Evolutionary conservation across 2,797 vertebrate genomes (phyloP).

Genomic region (Macropodus opercularis): DNA sequence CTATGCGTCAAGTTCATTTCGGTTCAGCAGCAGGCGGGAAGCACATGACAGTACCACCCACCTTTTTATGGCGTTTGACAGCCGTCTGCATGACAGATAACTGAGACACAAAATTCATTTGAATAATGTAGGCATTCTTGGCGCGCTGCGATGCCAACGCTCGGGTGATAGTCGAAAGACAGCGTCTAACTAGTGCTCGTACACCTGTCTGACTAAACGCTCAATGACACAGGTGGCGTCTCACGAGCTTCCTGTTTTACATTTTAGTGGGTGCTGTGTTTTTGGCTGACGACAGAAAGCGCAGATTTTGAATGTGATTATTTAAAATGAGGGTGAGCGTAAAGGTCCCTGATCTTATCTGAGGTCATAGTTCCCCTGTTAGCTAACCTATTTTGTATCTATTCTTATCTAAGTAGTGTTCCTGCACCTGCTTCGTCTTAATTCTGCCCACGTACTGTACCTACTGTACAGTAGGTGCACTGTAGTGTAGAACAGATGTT

Average conservation of each 20-base stretch:
- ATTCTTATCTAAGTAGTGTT: conserved; percentile 28
- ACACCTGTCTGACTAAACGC: conserved; percentile 32
- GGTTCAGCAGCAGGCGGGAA: conserved; percentile 57
- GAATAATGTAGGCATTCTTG: conserved; percentile 72
- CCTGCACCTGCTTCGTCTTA: conserved; percentile 48
- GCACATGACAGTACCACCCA: conserved; percentile 71
- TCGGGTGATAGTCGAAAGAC: conserved; percentile 29
- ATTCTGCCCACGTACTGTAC: conserved; percentile 44
- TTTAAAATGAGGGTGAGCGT: conserved; percentile 38
- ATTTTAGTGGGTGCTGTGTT: conserved; percentile 4
- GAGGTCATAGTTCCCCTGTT: conserved; percentile 44
- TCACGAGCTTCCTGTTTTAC: conserved; percentile 9
- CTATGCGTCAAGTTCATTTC: conserved; percentile 70
- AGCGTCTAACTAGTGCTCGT: conserved; percentile 12
- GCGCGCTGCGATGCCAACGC: conserved; percentile 23
- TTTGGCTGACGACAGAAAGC: conserved; percentile 22
- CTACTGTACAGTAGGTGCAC: no score
- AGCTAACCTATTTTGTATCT: conserved; percentile 52
- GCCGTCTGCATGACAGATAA: conserved; percentile 77
- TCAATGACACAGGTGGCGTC: conserved; percentile 3
- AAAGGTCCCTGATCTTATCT: conserved; percentile 42
- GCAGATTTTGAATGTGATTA: conserved; percentile 37
- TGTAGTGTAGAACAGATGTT: conserved; percentile 17
- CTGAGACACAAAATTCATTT: conserved; percentile 74
- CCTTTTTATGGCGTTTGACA: conserved; percentile 72